Evolutionary conservation across 2,888 invertebrate species (phyloP), one percentile per base, ranked within the genome.

Genomic region (Rutpela maculata): DNA sequence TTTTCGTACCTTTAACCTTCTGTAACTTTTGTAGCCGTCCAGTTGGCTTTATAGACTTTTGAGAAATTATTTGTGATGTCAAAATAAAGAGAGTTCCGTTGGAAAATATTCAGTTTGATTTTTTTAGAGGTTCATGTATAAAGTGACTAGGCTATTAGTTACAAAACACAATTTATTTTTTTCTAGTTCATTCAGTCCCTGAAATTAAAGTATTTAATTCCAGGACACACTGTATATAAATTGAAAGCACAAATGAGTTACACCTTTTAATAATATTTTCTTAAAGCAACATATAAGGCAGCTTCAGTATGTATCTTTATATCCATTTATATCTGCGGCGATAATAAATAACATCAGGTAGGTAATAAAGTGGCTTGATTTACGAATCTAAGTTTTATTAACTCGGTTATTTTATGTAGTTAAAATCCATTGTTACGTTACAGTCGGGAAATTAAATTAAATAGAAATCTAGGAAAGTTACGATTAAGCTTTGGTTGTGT

Each of bases 291-390:
- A 60, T 31, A 31, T n/a, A 9, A 17, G 0, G 62, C 62, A 50
- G 10, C 1, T 26, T 62, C 26, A 62, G 26, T 63, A 31, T 35
- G 62, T 63, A 17, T 38, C 63, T 38, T 63, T 17, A 35, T 35
- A 31, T 62, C 19, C 11, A 0, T 38, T 63, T 17, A 35, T 35
- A 31, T 62, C 19, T 19, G 0, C n/a, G 19, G 19, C 65, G 50
- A 22, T 22, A 19, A 17, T 68, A 68, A 68, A 68, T 68, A 68
- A 68, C 55, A 5, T 9, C 15, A 15, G 17, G 55, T 15, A n/a
- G 68, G 68, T 31, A 57, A 68, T 68, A 68, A 68, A 68, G 11
- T 17, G 12, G 56, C 57, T 31, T 68, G 68, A 68, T 68, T 68
- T 68, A 68, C 68, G 31, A 56, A 56, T 26, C 15, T 18, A n/a